Conservation (phyloP, 2,888 invertebrate genomes). For the Isoperla grammatica region DNA sequence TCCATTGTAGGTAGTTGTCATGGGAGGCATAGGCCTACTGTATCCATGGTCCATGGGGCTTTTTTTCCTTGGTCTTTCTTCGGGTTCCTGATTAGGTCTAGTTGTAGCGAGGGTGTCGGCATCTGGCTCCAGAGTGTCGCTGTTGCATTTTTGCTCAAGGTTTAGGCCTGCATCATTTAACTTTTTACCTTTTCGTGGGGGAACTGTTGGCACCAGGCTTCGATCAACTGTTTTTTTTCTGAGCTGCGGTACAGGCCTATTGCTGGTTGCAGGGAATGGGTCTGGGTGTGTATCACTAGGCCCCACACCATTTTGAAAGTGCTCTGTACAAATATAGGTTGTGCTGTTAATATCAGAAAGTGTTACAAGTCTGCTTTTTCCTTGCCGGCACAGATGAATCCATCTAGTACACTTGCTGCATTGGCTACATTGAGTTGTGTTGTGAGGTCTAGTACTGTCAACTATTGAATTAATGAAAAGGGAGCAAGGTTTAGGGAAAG, state of each 20-base stretch:
- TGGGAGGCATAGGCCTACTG: too few relatives aligned
- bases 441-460: background rate
- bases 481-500: background rate
- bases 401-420: conserved; percentile 5
- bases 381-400: conserved; percentile 2
- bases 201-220: background rate
- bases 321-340: conserved; percentile 8
- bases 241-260: too few relatives aligned
- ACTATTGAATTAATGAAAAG: background rate
- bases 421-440: background rate
- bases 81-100: background rate
- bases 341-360: background rate
- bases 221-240: background rate
- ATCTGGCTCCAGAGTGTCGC: background rate
- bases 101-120: background rate
- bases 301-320: background rate
- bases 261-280: background rate
- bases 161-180: too few relatives aligned
- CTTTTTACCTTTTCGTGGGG: background rate
- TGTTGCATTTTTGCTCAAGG: background rate
- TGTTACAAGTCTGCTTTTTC: background rate
- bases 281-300: conserved; percentile 6
- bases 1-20: background rate
- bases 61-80: background rate
- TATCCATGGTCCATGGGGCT: too few relatives aligned